Evolutionary conservation across 2,113 vertebrate species (phyloP).

Genomic region (Chloebia gouldiae): DNA sequence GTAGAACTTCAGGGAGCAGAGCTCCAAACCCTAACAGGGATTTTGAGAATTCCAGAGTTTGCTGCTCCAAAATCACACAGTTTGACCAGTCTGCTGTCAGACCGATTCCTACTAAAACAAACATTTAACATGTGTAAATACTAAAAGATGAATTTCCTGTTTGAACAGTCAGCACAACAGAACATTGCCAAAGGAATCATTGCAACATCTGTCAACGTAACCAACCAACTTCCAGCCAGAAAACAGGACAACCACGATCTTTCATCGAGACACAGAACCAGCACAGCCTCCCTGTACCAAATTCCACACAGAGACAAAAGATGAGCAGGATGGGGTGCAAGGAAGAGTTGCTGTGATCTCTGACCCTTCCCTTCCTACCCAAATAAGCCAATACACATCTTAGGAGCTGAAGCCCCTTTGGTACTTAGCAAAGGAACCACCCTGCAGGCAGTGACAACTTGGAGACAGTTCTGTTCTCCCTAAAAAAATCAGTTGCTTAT

Average conservation of each 20-base stretch:
- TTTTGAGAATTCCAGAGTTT: background rate
- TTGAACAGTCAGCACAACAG: conserved; percentile 63
- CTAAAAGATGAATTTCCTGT: conserved; percentile 68
- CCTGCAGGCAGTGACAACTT: background rate
- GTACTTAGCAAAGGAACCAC: background rate
- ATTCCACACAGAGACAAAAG: background rate
- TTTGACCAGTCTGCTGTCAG: conserved; percentile 45
- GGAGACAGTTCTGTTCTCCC: background rate
- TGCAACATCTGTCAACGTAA: conserved; percentile 63
- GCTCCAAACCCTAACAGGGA: background rate
- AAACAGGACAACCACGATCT: background rate
- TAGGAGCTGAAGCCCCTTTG: background rate
- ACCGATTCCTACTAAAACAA: conserved; percentile 46
- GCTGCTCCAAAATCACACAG: conserved; percentile 27
- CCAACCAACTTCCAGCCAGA: conserved; percentile 29
- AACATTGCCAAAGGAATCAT: conserved; percentile 57
- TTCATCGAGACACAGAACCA: background rate
- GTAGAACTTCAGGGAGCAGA: background rate
- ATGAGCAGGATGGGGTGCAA: background rate
- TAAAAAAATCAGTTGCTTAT: background rate
- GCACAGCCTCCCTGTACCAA: background rate
- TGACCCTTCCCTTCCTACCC: background rate
- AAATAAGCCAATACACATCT: background rate
- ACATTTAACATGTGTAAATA: conserved; percentile 65
- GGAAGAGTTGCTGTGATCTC: background rate